phyloP scores from a whole-genome alignment of 2,888 invertebrate genomes.

The Colletes collaris region DNA sequence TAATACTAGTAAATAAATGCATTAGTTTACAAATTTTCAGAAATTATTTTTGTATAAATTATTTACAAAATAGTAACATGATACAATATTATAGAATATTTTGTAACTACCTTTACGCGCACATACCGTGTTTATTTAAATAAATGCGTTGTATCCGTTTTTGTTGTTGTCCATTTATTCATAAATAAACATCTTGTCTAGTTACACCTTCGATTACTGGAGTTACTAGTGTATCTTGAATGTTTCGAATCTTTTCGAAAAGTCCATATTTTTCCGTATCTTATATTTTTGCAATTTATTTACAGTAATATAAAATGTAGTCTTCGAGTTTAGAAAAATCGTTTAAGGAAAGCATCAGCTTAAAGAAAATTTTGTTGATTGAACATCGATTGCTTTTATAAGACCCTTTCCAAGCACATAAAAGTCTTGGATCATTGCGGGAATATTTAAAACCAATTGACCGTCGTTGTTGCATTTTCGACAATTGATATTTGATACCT shows the following conservation, averaged over 20 bases:
- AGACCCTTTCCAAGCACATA: conserved; percentile 87
- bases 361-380: conserved; percentile 40
- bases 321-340: conserved; percentile 12
- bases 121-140: conserved; percentile 40
- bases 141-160: conserved; percentile 40
- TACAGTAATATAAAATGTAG: conserved; percentile 1
- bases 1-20: not conserved
- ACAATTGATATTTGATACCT: conserved; percentile 87
- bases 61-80: conserved; percentile 1
- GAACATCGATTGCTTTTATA: conserved; percentile 85
- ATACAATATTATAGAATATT: conserved; percentile 19
- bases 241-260: no score
- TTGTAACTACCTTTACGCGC: conserved; percentile 9
- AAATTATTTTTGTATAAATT: conserved; percentile 11
- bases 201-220: no score
- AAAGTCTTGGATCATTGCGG: conserved; percentile 90
- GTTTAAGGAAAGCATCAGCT: not conserved
- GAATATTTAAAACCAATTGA: conserved; percentile 86
- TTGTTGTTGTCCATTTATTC: not conserved
- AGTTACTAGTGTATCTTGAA: no score
- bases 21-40: not conserved
- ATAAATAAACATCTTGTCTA: not conserved
- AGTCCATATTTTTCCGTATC: conserved; percentile 21
- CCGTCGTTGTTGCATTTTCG: conserved; percentile 84
- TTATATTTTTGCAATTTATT: conserved; percentile 22